Evolutionary conservation across 2,113 vertebrate genomes (phyloP).

Genomic region (Neofelis nebulosa): DNA sequence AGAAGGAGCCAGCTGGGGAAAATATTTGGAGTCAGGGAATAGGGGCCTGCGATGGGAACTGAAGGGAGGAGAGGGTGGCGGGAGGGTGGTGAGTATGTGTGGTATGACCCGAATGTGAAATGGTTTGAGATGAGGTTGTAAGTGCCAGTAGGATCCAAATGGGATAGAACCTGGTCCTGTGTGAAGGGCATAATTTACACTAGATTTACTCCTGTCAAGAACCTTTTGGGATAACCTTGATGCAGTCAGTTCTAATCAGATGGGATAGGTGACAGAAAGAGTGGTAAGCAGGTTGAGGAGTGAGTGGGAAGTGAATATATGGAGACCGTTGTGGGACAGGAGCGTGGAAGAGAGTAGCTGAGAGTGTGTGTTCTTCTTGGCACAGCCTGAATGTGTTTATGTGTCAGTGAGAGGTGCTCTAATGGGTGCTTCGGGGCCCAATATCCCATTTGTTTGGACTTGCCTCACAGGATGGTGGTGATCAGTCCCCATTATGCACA

Average conservation of each 20-base stretch:
- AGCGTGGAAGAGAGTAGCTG: background rate
- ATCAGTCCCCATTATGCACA: background rate
- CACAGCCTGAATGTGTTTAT: background rate
- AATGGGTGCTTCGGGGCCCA: background rate
- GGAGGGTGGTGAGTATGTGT: background rate
- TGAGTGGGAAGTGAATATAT: background rate
- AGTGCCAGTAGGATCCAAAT: background rate
- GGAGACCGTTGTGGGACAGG: background rate
- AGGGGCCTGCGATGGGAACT: background rate
- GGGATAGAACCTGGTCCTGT: background rate
- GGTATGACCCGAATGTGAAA: background rate
- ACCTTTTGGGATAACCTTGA: background rate
- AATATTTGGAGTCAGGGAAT: background rate
- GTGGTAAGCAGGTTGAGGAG: background rate
- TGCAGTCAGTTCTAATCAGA: background rate
- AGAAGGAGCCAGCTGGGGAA: background rate
- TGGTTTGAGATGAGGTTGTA: background rate
- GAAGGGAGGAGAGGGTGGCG: background rate
- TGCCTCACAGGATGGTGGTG: background rate
- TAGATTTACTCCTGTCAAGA: background rate
- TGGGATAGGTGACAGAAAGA: background rate
- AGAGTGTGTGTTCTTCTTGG: background rate
- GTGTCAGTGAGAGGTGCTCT: background rate
- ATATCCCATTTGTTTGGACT: background rate
- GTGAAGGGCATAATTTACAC: background rate